Base-by-base conservation (phyloP, 1,140 invertebrate species). In the Diorhabda elongata region DNA sequence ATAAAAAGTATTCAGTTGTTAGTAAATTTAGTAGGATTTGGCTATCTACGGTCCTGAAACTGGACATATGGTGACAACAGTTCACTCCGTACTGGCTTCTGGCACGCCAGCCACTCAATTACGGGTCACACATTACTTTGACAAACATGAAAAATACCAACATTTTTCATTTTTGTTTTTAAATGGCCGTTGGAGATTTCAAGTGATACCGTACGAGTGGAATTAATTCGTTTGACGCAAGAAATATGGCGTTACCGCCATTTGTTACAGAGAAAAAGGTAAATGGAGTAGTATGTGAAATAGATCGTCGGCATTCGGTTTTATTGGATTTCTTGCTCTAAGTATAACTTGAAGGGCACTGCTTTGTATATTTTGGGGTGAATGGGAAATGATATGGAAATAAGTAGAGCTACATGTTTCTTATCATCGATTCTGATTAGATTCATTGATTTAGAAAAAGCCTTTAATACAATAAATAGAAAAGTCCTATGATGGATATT, bases 81-180 rank as follows among this genome's bases (percentile, higher is more conserved):
- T n/a, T 61, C 62, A 64, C 9, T 64, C 42, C 59, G 42, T 43
- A 8, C 41, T 41, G 59, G 59, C 59, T 41, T 42, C 42, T 43
- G 62, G 44, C 42, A 8, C 44, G 11, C 62, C 44, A 45, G 44
- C 62, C 62, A 64, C 62, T 64, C 62, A 64, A 64, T 64, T 64
- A 64, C 52, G 62, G 26, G 62, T 42, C 62, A 64, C 62, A 64
- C 62, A 64, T 64, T 64, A 64, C 62, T 64, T 64, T 64, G 62
- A 64, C 62, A 64, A 45, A 52, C 62, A 64, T 64, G 62, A 64
- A 64, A 64, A 64, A 64, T 64, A 44, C 41, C 7, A 3, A 9
- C 62, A 64, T 64, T 64, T 64, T 64, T 64, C 62, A 64, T 64
- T 64, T 64, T 52, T 45, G 59, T 61, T 61, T 52, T 44, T 52